Base-by-base conservation (phyloP, 2,888 invertebrate species). In the Stratiomys singularior region DNA sequence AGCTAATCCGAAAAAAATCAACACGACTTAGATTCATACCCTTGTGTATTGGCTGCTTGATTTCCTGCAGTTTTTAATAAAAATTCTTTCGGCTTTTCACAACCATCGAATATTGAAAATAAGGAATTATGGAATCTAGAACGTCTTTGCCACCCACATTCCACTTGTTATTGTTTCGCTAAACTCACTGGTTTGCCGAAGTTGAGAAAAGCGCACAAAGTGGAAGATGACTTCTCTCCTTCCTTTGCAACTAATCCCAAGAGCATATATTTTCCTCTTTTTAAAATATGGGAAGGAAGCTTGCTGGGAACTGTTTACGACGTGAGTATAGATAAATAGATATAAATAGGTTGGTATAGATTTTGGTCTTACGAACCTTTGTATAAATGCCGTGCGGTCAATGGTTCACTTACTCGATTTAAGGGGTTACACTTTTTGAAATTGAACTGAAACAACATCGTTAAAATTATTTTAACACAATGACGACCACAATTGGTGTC, bases 41-140 rank as follows among this genome's bases (percentile, higher is more conserved):
- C 52, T 52, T n/a, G 52, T n/a, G 18, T n/a, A 15, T 52, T 60
- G 13, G 25, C 5, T 7, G 60, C 13, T 60, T 23, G 25, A 60
- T 25, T 21, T 23, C 18, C 60, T 23, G 18, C 37, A 60, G 60
- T 76, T 76, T 76, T 76, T 64, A 76, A 76, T 76, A 64, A 76
- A 76, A 76, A 76, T 76, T 76, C 76, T 27, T 76, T 27, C 13
- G 76, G 76, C 28, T 76, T 46, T 58, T 37, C n/a, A 23, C 13
- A 23, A 25, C 27, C 25, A 76, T 76, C 76, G 64, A 64, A 76
- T 52, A 76, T 47, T 76, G 64, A 64, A 76, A 64, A 76, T 64
- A 63, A 76, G 64, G 44, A 76, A 76, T 76, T 76, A 76, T 76
- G 76, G 64, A 76, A 76, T 76, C 18, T 25, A 21, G n/a, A 47